Evolutionary conservation across 2,888 invertebrate genomes (phyloP).

Genomic region (Harpalus rufipes): DNA sequence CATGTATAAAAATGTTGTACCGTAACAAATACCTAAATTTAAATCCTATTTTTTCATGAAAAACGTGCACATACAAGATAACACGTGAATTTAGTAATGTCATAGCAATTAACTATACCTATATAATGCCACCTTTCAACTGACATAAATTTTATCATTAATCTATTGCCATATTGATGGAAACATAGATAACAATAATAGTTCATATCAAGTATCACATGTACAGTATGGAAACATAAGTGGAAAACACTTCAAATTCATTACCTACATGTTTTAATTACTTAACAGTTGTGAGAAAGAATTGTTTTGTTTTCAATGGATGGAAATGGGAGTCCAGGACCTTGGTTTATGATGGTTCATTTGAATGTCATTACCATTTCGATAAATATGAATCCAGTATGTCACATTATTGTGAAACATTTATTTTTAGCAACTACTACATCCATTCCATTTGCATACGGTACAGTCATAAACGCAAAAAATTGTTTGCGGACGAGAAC

Average conservation of each 20-base stretch:
- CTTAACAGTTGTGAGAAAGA: neutral
- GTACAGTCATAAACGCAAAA: neutral
- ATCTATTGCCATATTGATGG: neutral
- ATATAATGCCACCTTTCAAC: no score
- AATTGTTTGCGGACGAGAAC: neutral
- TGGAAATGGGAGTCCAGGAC: constrained; percentile 15
- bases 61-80: neutral
- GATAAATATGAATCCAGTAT: constrained; percentile 25
- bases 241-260: neutral
- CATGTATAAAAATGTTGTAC: no score
- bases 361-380: constrained; percentile 59
- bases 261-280: neutral
- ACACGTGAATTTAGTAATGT: no score
- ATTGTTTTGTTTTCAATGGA: neutral
- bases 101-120: no score
- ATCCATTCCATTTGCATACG: neutral
- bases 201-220: neutral
- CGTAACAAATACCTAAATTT: no score
- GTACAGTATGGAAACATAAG: neutral
- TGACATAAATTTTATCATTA: no score
- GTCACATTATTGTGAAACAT: constrained; percentile 27
- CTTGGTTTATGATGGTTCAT: constrained; percentile 48
- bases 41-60: no score
- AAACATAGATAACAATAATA: neutral
- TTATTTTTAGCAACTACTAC: constrained; percentile 36